Evolutionary conservation across 1,140 invertebrate species (phyloP).

Genomic region (Caerostris extrusa): DNA sequence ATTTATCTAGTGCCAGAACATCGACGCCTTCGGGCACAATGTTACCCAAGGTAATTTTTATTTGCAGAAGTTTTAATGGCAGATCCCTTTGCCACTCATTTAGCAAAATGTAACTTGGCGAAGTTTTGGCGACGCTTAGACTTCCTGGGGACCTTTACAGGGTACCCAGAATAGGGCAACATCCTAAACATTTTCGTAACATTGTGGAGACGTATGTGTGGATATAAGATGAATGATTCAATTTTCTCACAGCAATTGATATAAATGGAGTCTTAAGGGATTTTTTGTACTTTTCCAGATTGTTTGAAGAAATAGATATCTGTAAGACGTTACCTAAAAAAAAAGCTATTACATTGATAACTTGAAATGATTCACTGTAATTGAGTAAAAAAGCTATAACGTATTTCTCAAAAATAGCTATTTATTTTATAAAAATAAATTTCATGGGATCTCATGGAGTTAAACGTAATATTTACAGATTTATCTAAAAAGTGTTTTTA

Average conservation of each 20-base stretch:
- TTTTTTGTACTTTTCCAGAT: neutral
- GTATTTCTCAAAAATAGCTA: too few species aligned
- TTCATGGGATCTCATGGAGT: too few species aligned
- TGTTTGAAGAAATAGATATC: neutral
- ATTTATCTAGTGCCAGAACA: conserved; percentile 59
- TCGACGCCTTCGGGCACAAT: neutral
- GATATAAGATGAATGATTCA: neutral
- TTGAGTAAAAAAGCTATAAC: too few species aligned
- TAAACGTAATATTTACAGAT: too few species aligned
- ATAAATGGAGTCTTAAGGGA: neutral
- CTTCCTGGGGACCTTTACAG: conserved; percentile 16
- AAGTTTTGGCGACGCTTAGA: neutral
- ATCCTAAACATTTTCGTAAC: neutral
- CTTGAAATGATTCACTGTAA: too few species aligned
- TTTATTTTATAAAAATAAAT: too few species aligned
- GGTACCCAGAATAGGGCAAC: neutral
- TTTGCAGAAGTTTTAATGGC: conserved; percentile 34
- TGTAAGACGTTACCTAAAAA: neutral
- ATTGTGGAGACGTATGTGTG: neutral
- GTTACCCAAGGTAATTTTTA: conserved; percentile 43
- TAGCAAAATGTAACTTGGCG: neutral
- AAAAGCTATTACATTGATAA: too few species aligned
- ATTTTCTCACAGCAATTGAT: conserved; percentile 13
- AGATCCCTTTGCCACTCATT: neutral
- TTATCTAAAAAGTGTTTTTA: too few species aligned